Evolutionary conservation across 2,797 vertebrate genomes (phyloP).

Genomic region (Pipistrellus pipistrellus): DNA sequence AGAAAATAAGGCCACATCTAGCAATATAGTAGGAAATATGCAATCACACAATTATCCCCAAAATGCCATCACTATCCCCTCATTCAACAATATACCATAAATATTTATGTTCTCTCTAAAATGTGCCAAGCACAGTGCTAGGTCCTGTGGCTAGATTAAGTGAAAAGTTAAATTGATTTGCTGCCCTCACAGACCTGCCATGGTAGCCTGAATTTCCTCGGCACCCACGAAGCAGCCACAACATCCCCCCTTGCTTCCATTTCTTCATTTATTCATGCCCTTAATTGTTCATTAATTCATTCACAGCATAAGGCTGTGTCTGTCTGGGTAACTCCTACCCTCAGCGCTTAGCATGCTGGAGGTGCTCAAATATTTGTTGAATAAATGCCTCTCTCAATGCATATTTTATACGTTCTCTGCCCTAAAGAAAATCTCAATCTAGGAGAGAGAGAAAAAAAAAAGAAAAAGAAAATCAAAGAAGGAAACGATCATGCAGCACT

Average conservation of each 20-base stretch:
- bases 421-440: slow-evolving; percentile 28
- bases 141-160: not conserved
- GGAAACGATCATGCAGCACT: not conserved
- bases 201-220: not conserved
- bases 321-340: not conserved
- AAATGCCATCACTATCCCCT: not conserved
- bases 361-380: not conserved
- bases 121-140: not conserved
- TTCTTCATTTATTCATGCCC: not conserved
- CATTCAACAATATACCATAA: not conserved
- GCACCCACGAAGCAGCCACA: not conserved
- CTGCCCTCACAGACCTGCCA: not conserved
- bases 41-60: not conserved
- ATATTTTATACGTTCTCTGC: not conserved
- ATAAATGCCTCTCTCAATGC: not conserved
- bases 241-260: not conserved
- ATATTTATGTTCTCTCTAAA: not conserved
- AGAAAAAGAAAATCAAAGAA: not conserved
- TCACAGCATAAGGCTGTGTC: not conserved
- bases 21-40: too few relatives aligned
- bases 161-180: not conserved
- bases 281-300: slow-evolving; percentile 1
- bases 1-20: not conserved
- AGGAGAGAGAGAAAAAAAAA: not conserved
- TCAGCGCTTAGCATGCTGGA: not conserved